These are phyloP conservation scores for Holcopasites calliopsidis DNA, from an alignment of 1,140 invertebrate species.

Conservation along the genomic window DNA sequence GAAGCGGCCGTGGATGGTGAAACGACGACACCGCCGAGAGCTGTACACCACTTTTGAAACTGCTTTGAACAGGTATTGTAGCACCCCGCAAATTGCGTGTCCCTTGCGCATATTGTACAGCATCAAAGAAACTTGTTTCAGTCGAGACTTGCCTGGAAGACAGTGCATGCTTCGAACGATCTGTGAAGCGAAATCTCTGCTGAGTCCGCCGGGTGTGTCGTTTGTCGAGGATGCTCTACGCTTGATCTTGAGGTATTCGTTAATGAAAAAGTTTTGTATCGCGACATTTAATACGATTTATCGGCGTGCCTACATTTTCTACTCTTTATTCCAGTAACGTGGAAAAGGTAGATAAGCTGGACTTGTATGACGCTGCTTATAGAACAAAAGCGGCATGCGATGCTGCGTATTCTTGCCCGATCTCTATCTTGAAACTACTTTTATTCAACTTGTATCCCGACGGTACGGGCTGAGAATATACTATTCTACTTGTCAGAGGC, in stretches of 20 bases:
- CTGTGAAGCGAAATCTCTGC: constrained; percentile 83
- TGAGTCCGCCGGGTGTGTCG: constrained; percentile 82
- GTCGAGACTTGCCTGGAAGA: constrained; percentile 83
- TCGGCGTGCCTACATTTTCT: too few species aligned
- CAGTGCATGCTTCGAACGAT: constrained; percentile 84
- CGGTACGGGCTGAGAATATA: constrained; percentile 12
- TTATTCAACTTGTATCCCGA: constrained; percentile 54
- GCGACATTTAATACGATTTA: not conserved
- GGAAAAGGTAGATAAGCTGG: constrained; percentile 47
- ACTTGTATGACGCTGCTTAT: constrained; percentile 72
- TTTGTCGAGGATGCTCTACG: constrained; percentile 85
- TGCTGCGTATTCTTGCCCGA: constrained; percentile 70
- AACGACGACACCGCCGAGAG: constrained; percentile 73
- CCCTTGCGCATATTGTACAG: not conserved
- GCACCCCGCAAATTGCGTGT: too few species aligned
- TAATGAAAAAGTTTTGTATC: not conserved
- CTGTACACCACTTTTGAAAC: constrained; percentile 74
- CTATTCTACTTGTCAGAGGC: not conserved
- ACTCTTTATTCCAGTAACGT: constrained; percentile 70
- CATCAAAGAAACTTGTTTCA: constrained; percentile 64
- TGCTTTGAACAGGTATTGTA: constrained; percentile 71
- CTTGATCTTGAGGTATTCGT: constrained; percentile 82
- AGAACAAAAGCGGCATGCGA: constrained; percentile 64
- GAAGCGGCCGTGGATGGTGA: constrained; percentile 36
- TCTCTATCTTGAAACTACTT: constrained; percentile 72